These are phyloP conservation scores for Scartelaos histophorus DNA, from an alignment of 2,113 vertebrate genomes.

Conservation along the genomic window DNA sequence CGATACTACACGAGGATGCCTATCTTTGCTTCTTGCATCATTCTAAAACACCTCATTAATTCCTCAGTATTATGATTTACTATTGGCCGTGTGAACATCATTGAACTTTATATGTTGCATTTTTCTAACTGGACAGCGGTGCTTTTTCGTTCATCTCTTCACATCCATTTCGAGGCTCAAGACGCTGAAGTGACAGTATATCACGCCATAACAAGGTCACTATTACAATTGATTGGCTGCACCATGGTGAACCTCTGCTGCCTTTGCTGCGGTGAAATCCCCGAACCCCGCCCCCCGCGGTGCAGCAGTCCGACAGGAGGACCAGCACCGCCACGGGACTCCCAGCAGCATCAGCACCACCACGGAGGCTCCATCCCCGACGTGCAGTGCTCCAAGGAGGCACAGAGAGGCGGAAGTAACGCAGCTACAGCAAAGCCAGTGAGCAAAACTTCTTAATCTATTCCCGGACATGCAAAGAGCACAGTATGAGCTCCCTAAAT, in stretches of 20 bases:
- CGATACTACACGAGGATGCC: not conserved
- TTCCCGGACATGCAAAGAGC: conserved; percentile 66
- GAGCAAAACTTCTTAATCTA: conserved; percentile 35
- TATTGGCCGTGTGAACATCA: not conserved
- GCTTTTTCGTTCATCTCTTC: not conserved
- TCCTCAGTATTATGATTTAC: not conserved
- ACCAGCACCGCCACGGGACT: conserved; percentile 64
- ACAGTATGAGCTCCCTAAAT: conserved; percentile 77
- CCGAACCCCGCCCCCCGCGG: conserved; percentile 73
- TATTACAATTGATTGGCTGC: conserved; percentile 24
- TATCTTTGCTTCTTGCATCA: not conserved
- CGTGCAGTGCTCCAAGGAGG: conserved; percentile 22
- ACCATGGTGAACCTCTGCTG: conserved; percentile 73
- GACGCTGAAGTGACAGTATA: not conserved
- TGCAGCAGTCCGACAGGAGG: conserved; percentile 47
- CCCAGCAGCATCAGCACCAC: conserved; percentile 51
- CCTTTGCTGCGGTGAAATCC: conserved; percentile 77
- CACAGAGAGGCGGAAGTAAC: conserved; percentile 8
- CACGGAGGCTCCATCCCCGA: conserved; percentile 65
- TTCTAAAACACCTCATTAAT: not conserved
- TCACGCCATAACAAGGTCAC: not conserved
- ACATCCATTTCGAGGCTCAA: not conserved
- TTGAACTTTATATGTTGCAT: not conserved
- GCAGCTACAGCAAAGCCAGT: conserved; percentile 22
- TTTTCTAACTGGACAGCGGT: not conserved